Evolutionary conservation across 2,113 vertebrate species (phyloP), one percentile per base, ranked within the genome.

Genomic region (Rousettus leschenaultii): DNA sequence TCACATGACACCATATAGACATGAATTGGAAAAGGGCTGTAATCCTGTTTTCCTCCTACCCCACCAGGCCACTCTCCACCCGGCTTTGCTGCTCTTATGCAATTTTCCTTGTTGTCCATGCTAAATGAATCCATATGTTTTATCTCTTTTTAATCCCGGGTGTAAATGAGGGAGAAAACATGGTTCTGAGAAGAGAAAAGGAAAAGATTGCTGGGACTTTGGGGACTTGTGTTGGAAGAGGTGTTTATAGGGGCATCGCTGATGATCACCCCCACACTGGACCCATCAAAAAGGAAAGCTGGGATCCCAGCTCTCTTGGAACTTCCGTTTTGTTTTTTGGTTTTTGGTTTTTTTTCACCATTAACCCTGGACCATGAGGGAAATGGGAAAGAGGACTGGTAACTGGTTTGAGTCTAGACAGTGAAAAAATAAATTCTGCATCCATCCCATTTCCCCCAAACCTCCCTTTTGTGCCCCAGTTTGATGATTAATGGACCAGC

Each of bases 401-500:
- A 61, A 79, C 85, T 70, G 38, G 55, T 86, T 89, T 86, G 94
- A 83, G 40, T 82, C 66, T 88, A 86, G 63, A 70, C 55, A 75
- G 38, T 88, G 85, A 94, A 96, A 94, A 97, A 82, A 89, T 79
- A 88, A 75, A 93, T 87, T 96, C 35, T 90, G 51, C 78, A 89
- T 95, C 91, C 48, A 89, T 92, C 55, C 51, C 45, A 22, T 90
- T 75, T 86, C 59, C 92, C 95, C 95, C 68, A 95, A 61, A 96
- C 92, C 96, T 96, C 91, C 83, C 97, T 89, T 96, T 97, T 96
- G 91, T 98, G 96, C 96, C 97, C 97, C 96, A 97, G 95, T 98
- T 98, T 98, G 97, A 96, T 97, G 97, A 96, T 97, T 97, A 98
- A 96, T 97, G 97, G 95, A 92, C 96, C 79, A 97, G 79, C 96